Evolutionary conservation across 1,140 invertebrate genomes (phyloP).

Genomic region (Drosophila truncata): DNA sequence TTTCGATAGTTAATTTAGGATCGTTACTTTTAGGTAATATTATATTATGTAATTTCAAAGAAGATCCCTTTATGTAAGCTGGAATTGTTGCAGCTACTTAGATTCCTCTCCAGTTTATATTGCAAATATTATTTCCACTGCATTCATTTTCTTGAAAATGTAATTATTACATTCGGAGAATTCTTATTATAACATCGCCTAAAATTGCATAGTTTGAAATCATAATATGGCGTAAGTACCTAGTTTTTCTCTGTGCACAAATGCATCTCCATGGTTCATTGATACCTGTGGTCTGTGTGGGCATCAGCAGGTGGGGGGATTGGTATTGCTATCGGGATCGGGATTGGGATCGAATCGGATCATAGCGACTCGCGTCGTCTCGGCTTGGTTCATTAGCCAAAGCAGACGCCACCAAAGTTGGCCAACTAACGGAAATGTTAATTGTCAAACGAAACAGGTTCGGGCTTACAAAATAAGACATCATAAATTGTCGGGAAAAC

Average conservation of each 20-base stretch:
- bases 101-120: neutral
- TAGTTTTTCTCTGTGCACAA: constrained; percentile 5
- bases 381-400: constrained; percentile 75
- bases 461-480: constrained; percentile 77
- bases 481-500: constrained; percentile 78
- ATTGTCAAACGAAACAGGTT: constrained; percentile 80
- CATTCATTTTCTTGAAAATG: too few relatives aligned
- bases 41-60: neutral
- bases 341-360: constrained; percentile 15
- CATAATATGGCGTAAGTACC: neutral
- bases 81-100: too few relatives aligned
- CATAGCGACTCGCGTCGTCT: constrained; percentile 6
- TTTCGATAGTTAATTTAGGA: neutral
- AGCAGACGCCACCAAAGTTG: constrained; percentile 82
- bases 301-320: constrained; percentile 28
- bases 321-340: constrained; percentile 17
- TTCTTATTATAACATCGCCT: too few relatives aligned
- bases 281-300: constrained; percentile 38
- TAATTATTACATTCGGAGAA: too few relatives aligned
- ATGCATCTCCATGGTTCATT: constrained; percentile 25
- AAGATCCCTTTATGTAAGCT: neutral
- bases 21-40: neutral
- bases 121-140: neutral
- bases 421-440: constrained; percentile 83
- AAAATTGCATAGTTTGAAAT: neutral